These are phyloP conservation scores for Gari tellinella DNA, from an alignment of 2,888 invertebrate species.

Conservation along the genomic window DNA sequence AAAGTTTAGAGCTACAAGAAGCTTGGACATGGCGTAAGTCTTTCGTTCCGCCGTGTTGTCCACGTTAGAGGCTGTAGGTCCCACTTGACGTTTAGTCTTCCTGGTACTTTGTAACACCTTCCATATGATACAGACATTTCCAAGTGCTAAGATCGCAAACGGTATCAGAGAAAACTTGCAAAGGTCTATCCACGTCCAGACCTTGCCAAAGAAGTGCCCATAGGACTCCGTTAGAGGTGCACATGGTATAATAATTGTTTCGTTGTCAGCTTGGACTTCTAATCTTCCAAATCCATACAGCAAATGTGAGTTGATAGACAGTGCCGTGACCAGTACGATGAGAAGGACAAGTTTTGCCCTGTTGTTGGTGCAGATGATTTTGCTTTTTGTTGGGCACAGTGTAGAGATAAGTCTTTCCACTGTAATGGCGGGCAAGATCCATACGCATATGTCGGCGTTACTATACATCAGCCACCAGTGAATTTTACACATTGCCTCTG, in stretches of 20 bases:
- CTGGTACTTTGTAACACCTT: slow-evolving; percentile 43
- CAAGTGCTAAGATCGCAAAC: slow-evolving; percentile 63
- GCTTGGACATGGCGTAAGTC: slow-evolving; percentile 65
- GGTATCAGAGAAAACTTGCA: slow-evolving; percentile 70
- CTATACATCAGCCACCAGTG: slow-evolving; percentile 71
- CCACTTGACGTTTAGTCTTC: slow-evolving; percentile 19
- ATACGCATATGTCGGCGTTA: slow-evolving; percentile 72
- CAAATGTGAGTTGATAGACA: slow-evolving; percentile 66
- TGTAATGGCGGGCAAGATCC: slow-evolving; percentile 75
- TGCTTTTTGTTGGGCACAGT: slow-evolving; percentile 66
- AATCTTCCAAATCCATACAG: slow-evolving; percentile 60
- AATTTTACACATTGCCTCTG: slow-evolving; percentile 58
- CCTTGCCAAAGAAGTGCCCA: slow-evolving; percentile 35
- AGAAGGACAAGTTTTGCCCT: slow-evolving; percentile 45
- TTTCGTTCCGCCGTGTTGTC: not conserved
- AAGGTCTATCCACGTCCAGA: slow-evolving; percentile 76
- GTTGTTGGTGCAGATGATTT: slow-evolving; percentile 57
- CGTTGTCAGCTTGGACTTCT: slow-evolving; percentile 8
- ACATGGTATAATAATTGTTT: slow-evolving; percentile 42
- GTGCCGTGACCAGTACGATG: slow-evolving; percentile 36
- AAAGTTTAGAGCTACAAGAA: slow-evolving; percentile 63
- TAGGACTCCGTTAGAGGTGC: slow-evolving; percentile 42
- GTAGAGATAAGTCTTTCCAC: slow-evolving; percentile 73
- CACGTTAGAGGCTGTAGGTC: slow-evolving; percentile 2
- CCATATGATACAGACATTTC: slow-evolving; percentile 70